Evolutionary conservation across 2,888 invertebrate genomes (phyloP).

Genomic region (Amiota mariae): DNA sequence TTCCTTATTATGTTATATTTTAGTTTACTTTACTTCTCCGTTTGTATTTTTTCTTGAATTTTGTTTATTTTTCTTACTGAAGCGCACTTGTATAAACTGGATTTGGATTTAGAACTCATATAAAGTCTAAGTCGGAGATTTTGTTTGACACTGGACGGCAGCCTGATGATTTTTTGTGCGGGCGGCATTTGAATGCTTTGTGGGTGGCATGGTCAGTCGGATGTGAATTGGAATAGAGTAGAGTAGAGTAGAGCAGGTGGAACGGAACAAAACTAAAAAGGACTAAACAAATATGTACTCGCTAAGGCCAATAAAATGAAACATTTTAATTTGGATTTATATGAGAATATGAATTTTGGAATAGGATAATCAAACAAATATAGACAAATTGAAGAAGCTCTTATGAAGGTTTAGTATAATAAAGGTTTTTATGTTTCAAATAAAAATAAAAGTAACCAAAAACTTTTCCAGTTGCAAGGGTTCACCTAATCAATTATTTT

Average conservation of each 20-base stretch:
- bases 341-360: no score
- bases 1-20: neutral
- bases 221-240: no score
- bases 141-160: neutral
- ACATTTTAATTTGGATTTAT: no score
- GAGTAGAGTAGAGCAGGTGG: no score
- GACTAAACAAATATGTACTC: conserved; percentile 1
- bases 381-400: no score
- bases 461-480: no score
- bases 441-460: no score
- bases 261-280: neutral
- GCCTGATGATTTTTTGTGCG: neutral
- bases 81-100: conserved; percentile 26
- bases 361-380: no score
- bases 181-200: neutral
- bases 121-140: conserved; percentile 1
- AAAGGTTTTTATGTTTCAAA: no score
- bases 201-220: neutral
- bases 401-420: no score
- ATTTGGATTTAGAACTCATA: conserved; percentile 1
- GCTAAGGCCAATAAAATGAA: neutral
- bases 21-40: neutral
- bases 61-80: conserved; percentile 20
- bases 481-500: no score
- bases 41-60: conserved; percentile 1